A percentile compares a stretch with the other conserved stretches of the same genome.
These are phyloP conservation scores for Zelostemma sp. DNA, from an alignment of 1,140 invertebrate species.

Conservation along the genomic window DNA sequence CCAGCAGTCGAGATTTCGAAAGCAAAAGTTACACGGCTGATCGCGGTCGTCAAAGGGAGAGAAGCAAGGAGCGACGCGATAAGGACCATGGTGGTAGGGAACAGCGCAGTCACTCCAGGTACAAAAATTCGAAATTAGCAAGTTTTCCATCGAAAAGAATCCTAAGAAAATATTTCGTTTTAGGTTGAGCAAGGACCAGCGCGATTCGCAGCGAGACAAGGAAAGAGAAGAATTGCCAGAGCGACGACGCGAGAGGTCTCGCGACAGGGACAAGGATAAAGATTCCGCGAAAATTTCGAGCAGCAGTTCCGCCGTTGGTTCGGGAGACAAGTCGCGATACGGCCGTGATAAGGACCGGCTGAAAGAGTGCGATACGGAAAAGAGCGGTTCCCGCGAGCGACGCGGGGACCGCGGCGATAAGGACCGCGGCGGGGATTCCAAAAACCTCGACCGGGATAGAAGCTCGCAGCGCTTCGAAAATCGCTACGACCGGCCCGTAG, in stretches of 20 bases:
- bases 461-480: conserved; percentile 55
- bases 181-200: conserved; percentile 55
- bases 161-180: not conserved
- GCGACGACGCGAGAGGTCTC: conserved; percentile 48
- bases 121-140: too few species aligned
- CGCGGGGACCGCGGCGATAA: conserved; percentile 64
- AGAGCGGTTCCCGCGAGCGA: conserved; percentile 55
- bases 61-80: conserved; percentile 59
- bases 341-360: conserved; percentile 56
- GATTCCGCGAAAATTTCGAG: conserved; percentile 15
- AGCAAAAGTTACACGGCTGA: conserved; percentile 50
- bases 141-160: not conserved
- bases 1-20: conserved; percentile 49
- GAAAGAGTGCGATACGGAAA: conserved; percentile 52
- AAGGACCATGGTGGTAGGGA: conserved; percentile 58
- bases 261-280: conserved; percentile 46
- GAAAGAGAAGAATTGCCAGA: conserved; percentile 60
- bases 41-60: conserved; percentile 52
- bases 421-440: conserved; percentile 54
- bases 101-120: conserved; percentile 53
- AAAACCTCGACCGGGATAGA: conserved; percentile 55
- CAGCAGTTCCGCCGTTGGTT: conserved; percentile 3
- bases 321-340: conserved; percentile 52
- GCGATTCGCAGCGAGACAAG: conserved; percentile 62
- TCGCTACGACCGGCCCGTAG: conserved; percentile 54